These are phyloP conservation scores for Orientallactaga bullata DNA, from an alignment of 2,113 vertebrate genomes.

Conservation along the genomic window DNA sequence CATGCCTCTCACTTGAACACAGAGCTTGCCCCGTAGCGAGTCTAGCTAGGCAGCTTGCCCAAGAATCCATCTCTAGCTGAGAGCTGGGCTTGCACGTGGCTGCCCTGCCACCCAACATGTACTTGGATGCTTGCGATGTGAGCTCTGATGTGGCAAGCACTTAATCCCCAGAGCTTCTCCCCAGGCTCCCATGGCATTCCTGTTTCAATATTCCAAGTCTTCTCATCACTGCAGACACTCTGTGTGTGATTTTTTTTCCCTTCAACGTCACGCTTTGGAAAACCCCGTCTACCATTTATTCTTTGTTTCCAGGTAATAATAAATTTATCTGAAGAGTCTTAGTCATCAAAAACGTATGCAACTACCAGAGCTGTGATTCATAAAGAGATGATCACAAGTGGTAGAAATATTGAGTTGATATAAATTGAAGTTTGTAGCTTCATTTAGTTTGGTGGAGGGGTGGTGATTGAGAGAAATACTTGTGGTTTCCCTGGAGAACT, in stretches of 20 bases:
- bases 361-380: slow-evolving; percentile 53
- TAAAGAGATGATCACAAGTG: slow-evolving; percentile 43
- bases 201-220: not conserved
- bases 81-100: no score
- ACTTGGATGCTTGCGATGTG: no score
- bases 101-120: no score
- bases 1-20: no score
- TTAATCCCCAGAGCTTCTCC: no score
- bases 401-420: slow-evolving; percentile 42
- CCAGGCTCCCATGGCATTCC: not conserved
- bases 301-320: slow-evolving; percentile 41
- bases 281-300: slow-evolving; percentile 5
- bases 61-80: no score
- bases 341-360: slow-evolving; percentile 41
- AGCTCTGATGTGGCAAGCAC: no score
- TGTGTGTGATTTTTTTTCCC: not conserved
- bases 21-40: no score
- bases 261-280: not conserved
- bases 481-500: not conserved
- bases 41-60: no score
- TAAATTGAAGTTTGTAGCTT: slow-evolving; percentile 34
- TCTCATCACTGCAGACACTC: not conserved
- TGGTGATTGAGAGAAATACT: not conserved
- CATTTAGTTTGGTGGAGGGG: slow-evolving; percentile 15
- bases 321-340: slow-evolving; percentile 58